These are phyloP conservation scores for Struthidea cinerea DNA, from an alignment of 2,113 vertebrate genomes.

Conservation along the genomic window DNA sequence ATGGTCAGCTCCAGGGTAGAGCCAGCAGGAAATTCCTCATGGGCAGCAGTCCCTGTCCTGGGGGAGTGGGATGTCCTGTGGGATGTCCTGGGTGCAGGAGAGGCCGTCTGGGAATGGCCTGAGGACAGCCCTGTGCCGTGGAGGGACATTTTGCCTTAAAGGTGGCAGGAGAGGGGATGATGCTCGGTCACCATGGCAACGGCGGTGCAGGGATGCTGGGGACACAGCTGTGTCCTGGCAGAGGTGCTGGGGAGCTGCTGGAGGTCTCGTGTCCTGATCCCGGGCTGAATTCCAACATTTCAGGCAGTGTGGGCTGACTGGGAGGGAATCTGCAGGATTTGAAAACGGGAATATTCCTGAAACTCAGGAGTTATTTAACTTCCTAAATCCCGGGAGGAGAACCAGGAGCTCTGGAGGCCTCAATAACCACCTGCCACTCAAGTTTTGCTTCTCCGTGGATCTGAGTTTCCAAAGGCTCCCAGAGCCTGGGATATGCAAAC, in stretches of 20 bases:
- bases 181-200: slow-evolving; percentile 22
- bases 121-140: fast-evolving
- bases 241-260: background rate
- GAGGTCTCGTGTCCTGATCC: background rate
- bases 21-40: fast-evolving
- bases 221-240: background rate
- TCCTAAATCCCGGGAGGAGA: background rate
- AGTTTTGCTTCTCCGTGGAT: background rate
- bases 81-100: background rate
- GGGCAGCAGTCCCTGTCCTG: background rate
- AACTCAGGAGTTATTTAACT: background rate
- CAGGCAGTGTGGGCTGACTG: background rate
- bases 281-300: background rate
- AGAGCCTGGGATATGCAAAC: background rate
- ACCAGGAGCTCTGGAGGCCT: background rate
- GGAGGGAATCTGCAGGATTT: background rate
- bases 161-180: background rate
- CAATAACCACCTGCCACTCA: background rate
- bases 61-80: background rate
- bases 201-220: background rate
- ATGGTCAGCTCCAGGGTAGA: no score
- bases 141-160: background rate
- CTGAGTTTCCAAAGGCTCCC: background rate
- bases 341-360: background rate
- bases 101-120: background rate